These are phyloP conservation scores for Gymnocypris eckloni DNA, from an alignment of 2,797 vertebrate genomes.

Conservation along the genomic window DNA sequence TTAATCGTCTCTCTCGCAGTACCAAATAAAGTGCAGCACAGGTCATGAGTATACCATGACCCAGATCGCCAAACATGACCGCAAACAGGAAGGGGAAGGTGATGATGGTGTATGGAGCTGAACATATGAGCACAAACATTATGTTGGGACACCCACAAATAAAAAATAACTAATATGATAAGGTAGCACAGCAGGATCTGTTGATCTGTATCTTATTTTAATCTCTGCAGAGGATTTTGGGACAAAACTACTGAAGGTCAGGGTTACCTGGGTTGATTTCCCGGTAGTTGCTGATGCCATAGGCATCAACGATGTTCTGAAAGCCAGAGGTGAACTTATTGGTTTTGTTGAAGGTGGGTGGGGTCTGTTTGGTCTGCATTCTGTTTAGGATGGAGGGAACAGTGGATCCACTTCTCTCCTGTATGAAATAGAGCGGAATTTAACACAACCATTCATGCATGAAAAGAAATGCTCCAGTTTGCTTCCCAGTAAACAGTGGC, in stretches of 20 bases:
- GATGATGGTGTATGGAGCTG: conserved; percentile 97
- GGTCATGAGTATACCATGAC: conserved; percentile 93
- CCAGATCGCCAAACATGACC: conserved; percentile 98
- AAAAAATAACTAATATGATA: background rate
- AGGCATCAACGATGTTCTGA: conserved; percentile 97
- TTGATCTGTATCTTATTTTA: background rate
- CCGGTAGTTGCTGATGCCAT: conserved; percentile 94
- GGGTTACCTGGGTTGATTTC: conserved; percentile 95
- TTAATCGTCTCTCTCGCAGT: conserved; percentile 90
- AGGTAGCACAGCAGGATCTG: background rate
- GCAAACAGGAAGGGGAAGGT: conserved; percentile 98
- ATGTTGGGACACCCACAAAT: background rate
- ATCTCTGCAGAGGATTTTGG: background rate
- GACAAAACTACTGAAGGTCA: background rate
- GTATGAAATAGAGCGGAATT: conserved; percentile 9
- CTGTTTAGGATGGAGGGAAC: conserved; percentile 97
- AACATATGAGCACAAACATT: conserved; percentile 69
- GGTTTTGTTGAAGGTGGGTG: conserved; percentile 97
- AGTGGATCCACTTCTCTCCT: conserved; percentile 98
- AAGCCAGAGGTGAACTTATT: conserved; percentile 98
- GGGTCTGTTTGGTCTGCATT: conserved; percentile 97
- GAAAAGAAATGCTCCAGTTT: background rate
- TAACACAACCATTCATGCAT: background rate
- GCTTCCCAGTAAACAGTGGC: background rate
- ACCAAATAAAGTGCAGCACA: conserved; percentile 94